phyloP scores from a whole-genome alignment of 2,888 invertebrate species.

The Eilema caniola region DNA sequence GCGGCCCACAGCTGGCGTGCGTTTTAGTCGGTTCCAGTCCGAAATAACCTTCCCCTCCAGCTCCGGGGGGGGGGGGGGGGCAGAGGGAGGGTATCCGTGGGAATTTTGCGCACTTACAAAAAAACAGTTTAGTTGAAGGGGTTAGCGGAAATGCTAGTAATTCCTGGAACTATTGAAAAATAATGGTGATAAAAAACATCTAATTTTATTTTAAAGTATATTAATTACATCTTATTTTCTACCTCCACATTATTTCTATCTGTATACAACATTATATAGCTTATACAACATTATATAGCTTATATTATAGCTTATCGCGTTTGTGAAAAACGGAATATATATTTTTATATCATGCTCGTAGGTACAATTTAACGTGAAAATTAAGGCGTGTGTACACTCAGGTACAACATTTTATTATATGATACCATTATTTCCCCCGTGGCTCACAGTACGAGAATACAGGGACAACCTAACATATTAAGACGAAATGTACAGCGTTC shows the following conservation, averaged over 20 bases:
- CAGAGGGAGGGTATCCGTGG: no score
- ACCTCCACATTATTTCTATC: not conserved
- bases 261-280: not conserved
- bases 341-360: conserved; percentile 1
- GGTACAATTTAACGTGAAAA: conserved; percentile 1
- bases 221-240: not conserved
- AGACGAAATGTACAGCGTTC: not conserved
- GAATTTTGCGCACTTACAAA: no score
- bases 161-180: no score
- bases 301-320: not conserved
- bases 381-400: not conserved
- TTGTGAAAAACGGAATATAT: not conserved
- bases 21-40: no score
- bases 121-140: no score
- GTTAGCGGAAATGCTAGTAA: no score
- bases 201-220: not conserved
- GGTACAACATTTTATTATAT: conserved; percentile 1
- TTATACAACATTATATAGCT: not conserved
- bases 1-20: no score
- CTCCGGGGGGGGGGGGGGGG: no score
- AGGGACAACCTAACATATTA: not conserved
- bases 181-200: not conserved
- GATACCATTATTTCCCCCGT: conserved; percentile 3
- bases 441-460: not conserved
- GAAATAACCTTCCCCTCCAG: no score